Conservation (phyloP, 2,888 invertebrate genomes). For the Gastrophysa polygoni region DNA sequence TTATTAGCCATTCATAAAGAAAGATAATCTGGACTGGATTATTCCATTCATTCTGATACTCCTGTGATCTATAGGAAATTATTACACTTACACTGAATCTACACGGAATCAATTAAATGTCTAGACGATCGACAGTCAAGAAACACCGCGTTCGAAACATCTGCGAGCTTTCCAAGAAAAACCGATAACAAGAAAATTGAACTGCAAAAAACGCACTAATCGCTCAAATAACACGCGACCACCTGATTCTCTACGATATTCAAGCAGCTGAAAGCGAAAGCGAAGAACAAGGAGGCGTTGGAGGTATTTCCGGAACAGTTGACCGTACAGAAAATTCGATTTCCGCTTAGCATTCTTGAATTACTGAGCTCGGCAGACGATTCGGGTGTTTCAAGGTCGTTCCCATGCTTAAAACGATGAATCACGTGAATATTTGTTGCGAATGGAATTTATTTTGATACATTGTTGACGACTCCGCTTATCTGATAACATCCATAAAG, state of each 20-base stretch:
- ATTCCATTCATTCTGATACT: no score
- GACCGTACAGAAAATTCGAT: conserved; percentile 30
- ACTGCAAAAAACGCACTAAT: neutral
- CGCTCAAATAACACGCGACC: neutral
- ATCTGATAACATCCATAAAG: no score
- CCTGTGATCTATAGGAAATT: no score
- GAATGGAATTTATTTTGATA: neutral
- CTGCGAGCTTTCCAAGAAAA: conserved; percentile 8
- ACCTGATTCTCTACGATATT: conserved; percentile 6
- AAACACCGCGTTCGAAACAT: neutral
- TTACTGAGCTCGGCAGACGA: conserved; percentile 19
- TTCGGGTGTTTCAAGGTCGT: conserved; percentile 33
- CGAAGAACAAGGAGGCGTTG: conserved; percentile 19
- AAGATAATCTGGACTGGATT: no score
- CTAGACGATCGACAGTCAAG: neutral
- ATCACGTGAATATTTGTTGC: conserved; percentile 22
- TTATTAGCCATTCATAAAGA: no score
- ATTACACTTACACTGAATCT: no score
- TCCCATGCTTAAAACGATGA: conserved; percentile 35
- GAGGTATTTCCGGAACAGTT: conserved; percentile 37
- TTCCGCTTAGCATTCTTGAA: conserved; percentile 40
- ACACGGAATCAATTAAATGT: neutral
- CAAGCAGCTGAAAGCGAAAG: conserved; percentile 26
- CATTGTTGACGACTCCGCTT: no score
- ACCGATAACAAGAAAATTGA: neutral